Evolutionary conservation across 2,797 vertebrate genomes (phyloP).

Genomic region (Pseudochirops corinnae): DNA sequence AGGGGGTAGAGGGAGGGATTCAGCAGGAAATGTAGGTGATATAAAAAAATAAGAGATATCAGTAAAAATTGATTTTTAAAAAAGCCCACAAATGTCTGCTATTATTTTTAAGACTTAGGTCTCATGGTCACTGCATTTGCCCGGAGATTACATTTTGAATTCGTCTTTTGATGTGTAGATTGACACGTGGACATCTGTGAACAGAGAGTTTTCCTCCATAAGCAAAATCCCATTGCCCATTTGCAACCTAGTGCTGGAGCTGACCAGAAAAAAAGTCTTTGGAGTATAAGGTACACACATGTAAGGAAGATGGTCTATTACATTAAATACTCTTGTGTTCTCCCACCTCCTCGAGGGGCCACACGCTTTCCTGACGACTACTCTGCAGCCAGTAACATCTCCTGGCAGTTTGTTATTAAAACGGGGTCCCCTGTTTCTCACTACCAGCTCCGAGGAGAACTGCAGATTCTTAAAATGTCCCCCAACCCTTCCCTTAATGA

Average conservation of each 20-base stretch:
- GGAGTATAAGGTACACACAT: slow-evolving; percentile 67
- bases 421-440: slow-evolving; percentile 71
- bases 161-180: background rate
- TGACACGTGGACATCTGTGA: background rate
- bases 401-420: slow-evolving; percentile 74
- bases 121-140: background rate
- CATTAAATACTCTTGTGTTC: slow-evolving; percentile 71
- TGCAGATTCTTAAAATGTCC: slow-evolving; percentile 67
- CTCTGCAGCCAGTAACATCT: slow-evolving; percentile 74
- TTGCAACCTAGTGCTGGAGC: slow-evolving; percentile 62
- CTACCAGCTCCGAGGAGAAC: slow-evolving; percentile 69
- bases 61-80: background rate
- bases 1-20: background rate
- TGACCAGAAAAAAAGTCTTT: slow-evolving; percentile 70
- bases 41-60: background rate
- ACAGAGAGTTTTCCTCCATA: slow-evolving; percentile 45
- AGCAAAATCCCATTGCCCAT: slow-evolving; percentile 54
- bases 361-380: slow-evolving; percentile 66
- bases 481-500: slow-evolving; percentile 75
- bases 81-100: background rate
- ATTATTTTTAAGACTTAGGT: background rate
- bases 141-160: background rate
- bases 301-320: slow-evolving; percentile 62
- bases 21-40: background rate
- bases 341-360: slow-evolving; percentile 61